Percentiles rank a stretch among this genome's conserved stretches.
These are phyloP conservation scores for Acleris holmiana DNA, from an alignment of 2,888 invertebrate species.

Conservation along the genomic window DNA sequence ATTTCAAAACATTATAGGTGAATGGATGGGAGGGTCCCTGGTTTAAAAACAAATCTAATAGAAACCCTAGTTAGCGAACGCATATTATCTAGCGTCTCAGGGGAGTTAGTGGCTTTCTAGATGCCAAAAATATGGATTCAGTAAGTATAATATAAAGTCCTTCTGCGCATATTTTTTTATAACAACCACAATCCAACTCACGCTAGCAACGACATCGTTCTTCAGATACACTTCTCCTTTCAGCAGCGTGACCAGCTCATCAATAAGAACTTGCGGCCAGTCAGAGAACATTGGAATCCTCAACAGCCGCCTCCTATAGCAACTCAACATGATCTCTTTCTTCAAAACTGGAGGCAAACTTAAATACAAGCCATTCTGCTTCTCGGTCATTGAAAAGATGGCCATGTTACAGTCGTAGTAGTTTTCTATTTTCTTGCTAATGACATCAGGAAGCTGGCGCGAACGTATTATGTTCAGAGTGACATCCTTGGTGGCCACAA, in stretches of 20 bases:
- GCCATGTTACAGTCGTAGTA: conserved; percentile 46
- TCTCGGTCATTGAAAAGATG: conserved; percentile 40
- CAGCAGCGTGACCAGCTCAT: conserved; percentile 42
- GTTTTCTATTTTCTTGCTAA: conserved; percentile 41
- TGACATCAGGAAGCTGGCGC: conserved; percentile 46
- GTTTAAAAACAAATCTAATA: no score
- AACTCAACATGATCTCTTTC: conserved; percentile 43
- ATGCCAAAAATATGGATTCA: no score
- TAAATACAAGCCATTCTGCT: conserved; percentile 42
- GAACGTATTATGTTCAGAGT: conserved; percentile 39
- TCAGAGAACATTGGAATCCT: conserved; percentile 49
- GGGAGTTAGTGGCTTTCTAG: no score
- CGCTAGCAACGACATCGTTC: conserved; percentile 47
- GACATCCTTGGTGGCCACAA: conserved; percentile 32
- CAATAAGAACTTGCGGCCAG: conserved; percentile 48
- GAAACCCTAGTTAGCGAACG: no score
- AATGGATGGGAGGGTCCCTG: no score
- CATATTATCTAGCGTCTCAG: no score
- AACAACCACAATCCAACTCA: conserved; percentile 39
- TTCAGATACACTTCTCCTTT: conserved; percentile 46
- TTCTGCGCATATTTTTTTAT: no score
- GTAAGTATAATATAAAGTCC: no score
- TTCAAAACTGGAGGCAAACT: conserved; percentile 45
- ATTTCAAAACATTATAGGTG: no score
- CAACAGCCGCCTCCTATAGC: conserved; percentile 40